Base-by-base conservation (phyloP, 2,888 invertebrate species). In the Lasioglossum lativentre region DNA sequence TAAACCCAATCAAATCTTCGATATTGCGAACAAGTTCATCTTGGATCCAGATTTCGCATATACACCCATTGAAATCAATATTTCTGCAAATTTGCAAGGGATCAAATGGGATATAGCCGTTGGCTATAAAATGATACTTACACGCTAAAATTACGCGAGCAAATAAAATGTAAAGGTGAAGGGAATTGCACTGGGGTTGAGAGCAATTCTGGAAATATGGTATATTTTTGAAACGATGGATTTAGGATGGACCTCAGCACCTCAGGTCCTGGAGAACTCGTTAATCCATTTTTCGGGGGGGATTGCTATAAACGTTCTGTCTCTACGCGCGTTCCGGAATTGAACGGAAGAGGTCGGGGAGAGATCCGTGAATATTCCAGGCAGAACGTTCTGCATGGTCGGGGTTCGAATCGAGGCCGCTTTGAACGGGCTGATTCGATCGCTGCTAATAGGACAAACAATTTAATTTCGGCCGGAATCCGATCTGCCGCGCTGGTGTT, bases 391-490 rank as follows among this genome's bases (percentile, higher is more conserved):
- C 59, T 70, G 27, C 56, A 70, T 70, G 70, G 70, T 70, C 70
- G 70, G 40, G 70, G 38, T 23, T 27, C 45, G 73, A 16, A 73
- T 52, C 47, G 73, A 30, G 34, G 45, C 73, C 73, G 47, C 47
- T 34, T 63, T 27, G 27, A 27, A 19, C 59, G 27, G 27, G n/a
- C 34, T 72, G 78, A 70, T 80, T 82, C 82, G 78, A 78, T 86
- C 72, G 71, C 42, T 74, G 85, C 78, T 90, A 85, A 90, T 87
- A 74, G 77, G 59, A 76, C 85, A 82, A 83, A 90, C 89, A 84
- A 87, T 90, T 85, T 83, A 73, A 82, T 88, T 90, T 79, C 81
- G 76, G 79, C 84, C 83, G 83, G 77, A 85, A 85, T 86, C 85
- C 75, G 56, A 81, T 82, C 73, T 66, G 59, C 63, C 42, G 16